Evolutionary conservation across 2,113 vertebrate genomes (phyloP), one percentile per base, ranked within the genome.

Genomic region (Siniperca knerii): DNA sequence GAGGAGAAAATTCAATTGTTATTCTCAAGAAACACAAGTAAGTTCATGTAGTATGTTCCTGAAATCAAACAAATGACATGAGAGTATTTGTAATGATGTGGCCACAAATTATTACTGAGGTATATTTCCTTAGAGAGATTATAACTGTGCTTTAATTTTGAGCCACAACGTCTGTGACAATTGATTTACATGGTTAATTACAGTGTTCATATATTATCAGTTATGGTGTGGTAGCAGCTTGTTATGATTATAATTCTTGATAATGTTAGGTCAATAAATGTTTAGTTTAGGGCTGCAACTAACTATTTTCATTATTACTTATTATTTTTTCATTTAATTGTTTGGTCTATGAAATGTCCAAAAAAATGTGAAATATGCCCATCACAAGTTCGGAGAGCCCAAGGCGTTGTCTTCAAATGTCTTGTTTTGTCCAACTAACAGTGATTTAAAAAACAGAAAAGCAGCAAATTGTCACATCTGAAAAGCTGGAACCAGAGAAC

Each of bases 131-230:
- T 4, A n/a, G 61, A 57, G 79, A 50, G 16, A 55, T 46, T 46
- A 40, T 11, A 35, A 58, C 40, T 46, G 15, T 29, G 70, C 48
- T 72, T 48, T 18, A 46, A 48, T 55, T 74, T 52, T 46, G 23
- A 73, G 58, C 35, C 78, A 15, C 5, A 12, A 16, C 25, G 18
- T 57, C 42, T 29, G 4, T 40, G 60, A 35, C 7, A 74, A 3
- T 74, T 44, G 25, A 73, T 67, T 67, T 25, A 82, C 54, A 48
- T 11, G 62, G 42, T 68, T 46, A 33, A 68, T 57, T 55, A 64
- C 1, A 33, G 21, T 6, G 29, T n/a, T 62, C 44, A 44, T 68
- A 18, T 29, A 46, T n/a, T 25, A 10, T 0, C 15, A 68, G 66
- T 68, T 48, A 10, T 10, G 10, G 5, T 66, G 2, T n/a, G 40